Evolutionary conservation across 2,113 vertebrate species (phyloP).

Genomic region (Gorilla gorilla): DNA sequence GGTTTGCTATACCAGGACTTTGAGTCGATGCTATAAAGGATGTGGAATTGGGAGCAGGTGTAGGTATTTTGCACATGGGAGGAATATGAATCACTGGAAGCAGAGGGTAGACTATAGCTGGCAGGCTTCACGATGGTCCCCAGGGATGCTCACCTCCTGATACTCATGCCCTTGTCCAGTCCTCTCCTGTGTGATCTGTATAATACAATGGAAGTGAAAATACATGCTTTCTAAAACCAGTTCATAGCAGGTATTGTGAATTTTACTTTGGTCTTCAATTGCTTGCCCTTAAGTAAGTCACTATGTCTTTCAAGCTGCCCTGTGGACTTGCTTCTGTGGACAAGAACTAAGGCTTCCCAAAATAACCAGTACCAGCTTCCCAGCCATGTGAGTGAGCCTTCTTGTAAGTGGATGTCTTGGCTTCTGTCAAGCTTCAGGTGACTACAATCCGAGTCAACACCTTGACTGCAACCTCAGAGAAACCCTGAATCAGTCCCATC

Average conservation of each 20-base stretch:
- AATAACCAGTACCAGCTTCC: background rate
- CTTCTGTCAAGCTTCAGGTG: background rate
- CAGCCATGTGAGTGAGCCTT: background rate
- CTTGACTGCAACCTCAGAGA: background rate
- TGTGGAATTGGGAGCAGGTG: background rate
- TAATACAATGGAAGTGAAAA: background rate
- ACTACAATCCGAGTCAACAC: background rate
- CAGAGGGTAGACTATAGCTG: background rate
- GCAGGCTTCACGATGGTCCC: background rate
- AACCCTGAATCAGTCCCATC: background rate
- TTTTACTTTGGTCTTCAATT: background rate
- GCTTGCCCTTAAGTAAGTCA: background rate
- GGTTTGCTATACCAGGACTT: background rate
- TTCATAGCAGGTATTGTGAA: background rate
- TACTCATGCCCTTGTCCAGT: background rate
- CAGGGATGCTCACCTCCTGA: background rate
- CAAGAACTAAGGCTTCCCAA: too few relatives aligned
- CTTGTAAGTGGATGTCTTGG: background rate
- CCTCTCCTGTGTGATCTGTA: background rate
- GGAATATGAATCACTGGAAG: background rate
- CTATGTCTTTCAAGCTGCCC: too few relatives aligned
- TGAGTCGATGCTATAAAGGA: too few relatives aligned
- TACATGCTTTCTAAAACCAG: background rate
- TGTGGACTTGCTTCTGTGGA: too few relatives aligned
- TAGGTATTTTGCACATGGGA: background rate